Percentiles rank a stretch among this genome's conserved stretches.
Evolutionary conservation across 2,113 vertebrate species (phyloP).

Genomic region (Bujurquina vittata): DNA sequence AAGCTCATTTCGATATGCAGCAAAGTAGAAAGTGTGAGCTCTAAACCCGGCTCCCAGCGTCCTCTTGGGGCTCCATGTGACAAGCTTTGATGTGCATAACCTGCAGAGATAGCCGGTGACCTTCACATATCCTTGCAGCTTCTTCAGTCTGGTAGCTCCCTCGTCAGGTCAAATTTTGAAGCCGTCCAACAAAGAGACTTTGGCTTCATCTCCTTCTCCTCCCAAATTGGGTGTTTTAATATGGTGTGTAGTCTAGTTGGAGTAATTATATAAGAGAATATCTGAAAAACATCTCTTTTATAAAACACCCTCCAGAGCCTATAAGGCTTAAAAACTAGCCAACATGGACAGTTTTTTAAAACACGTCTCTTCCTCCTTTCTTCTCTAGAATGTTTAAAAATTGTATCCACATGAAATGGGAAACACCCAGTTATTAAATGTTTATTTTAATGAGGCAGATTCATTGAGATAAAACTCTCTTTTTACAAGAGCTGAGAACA

Average conservation of each 20-base stretch:
- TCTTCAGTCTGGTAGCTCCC: not conserved
- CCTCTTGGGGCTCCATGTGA: conserved; percentile 12
- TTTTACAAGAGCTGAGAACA: not conserved
- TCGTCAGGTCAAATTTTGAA: not conserved
- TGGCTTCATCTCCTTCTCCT: not conserved
- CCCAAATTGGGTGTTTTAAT: not conserved
- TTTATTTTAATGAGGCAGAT: not conserved
- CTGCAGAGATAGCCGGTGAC: conserved; percentile 18
- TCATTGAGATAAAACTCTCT: not conserved
- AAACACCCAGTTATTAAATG: not conserved
- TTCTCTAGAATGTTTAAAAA: not conserved
- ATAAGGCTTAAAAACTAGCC: no score
- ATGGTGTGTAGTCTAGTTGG: no score
- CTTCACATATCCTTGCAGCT: conserved; percentile 17
- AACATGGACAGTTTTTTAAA: no score
- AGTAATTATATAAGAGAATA: no score
- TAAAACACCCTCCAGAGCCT: no score
- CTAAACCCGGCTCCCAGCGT: conserved; percentile 1
- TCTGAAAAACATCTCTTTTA: no score
- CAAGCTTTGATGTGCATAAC: conserved; percentile 35
- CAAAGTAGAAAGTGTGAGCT: conserved; percentile 11
- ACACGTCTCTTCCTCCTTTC: no score
- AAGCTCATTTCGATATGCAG: conserved; percentile 6
- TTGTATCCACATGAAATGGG: fast-evolving
- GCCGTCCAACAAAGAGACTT: not conserved